Base-by-base conservation (phyloP, 2,113 vertebrate genomes). In the Xenus cinereus region DNA sequence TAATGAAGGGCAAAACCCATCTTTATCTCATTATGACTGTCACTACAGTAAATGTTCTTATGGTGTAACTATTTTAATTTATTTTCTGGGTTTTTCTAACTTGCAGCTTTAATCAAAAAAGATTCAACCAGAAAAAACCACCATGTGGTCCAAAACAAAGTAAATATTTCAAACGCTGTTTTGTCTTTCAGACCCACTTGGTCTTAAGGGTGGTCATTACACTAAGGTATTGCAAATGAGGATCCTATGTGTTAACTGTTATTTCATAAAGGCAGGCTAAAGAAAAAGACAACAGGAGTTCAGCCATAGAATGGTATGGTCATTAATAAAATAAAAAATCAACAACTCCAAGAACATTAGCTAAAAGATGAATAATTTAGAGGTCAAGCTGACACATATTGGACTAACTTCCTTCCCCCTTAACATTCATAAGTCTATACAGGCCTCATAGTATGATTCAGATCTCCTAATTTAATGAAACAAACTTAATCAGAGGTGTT, bases 381-480 rank as follows among this genome's bases (percentile, higher is more conserved):
- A 89, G 5, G 12, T 93, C 74, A 85, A 46, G 43, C 22, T 93
- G 82, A 92, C 76, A 89, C 37, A 74, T 78, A 93, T 6, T 75
- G 51, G 35, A 88, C 28, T 68, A 68, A 57, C 19, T 89, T 89
- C 30, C 46, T 87, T 72, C 12, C 3, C 14, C 9, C 22, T 90
- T 75, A 62, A 93, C 48, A 89, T 84, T 94, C 62, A 32, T 90
- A 90, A 84, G 96, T 92, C 88, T 81, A 60, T 67, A 93, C 85
- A 92, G 86, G 95, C 89, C 63, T 94, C 33, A 41, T 9, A 69
- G 16, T n/a, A 56, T 94, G 83, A 97, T 92, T 96, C 93, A 96
- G 79, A 87, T 96, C 86, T 93, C 37, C 39, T 71, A 80, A 90
- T 90, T 71, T 95, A 90, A 94, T 66, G 43, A 94, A 94, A 96